These are phyloP conservation scores for Caenorhabditis sp. DNA, from an alignment of 2,888 invertebrate genomes.

Conservation along the genomic window DNA sequence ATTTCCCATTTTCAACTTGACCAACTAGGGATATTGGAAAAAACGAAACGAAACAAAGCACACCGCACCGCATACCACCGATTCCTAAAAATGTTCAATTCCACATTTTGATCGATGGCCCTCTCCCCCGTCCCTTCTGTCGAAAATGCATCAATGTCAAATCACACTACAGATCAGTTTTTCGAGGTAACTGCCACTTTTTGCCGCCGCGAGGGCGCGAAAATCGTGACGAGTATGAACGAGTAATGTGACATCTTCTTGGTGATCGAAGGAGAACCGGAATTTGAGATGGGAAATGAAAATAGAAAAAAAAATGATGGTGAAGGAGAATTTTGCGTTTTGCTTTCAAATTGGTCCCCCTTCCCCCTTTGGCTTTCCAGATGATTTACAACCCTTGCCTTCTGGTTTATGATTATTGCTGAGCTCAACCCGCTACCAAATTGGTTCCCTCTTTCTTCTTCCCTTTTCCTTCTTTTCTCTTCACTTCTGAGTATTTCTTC, in stretches of 20 bases:
- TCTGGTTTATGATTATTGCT: slow-evolving; percentile 59
- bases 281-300: not conserved
- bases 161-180: slow-evolving; percentile 49
- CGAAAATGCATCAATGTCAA: slow-evolving; percentile 58
- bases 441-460: slow-evolving; percentile 26
- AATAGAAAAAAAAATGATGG: no score
- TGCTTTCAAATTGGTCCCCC: not conserved
- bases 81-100: slow-evolving; percentile 20
- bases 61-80: no score
- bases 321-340: no score
- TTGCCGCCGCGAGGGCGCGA: slow-evolving; percentile 54
- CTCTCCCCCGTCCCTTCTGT: slow-evolving; percentile 25
- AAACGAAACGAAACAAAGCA: no score
- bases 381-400: slow-evolving; percentile 52
- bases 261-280: not conserved
- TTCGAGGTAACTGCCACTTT: slow-evolving; percentile 59
- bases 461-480: no score
- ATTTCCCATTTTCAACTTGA: no score
- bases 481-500: no score
- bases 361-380: slow-evolving; percentile 8
- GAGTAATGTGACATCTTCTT: slow-evolving; percentile 34
- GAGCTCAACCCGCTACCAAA: not conserved
- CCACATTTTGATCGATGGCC: slow-evolving; percentile 31
- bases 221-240: slow-evolving; percentile 29
- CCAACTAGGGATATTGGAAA: no score